Evolutionary conservation across 2,888 invertebrate species (phyloP).

Genomic region (Amphipoea oculea): DNA sequence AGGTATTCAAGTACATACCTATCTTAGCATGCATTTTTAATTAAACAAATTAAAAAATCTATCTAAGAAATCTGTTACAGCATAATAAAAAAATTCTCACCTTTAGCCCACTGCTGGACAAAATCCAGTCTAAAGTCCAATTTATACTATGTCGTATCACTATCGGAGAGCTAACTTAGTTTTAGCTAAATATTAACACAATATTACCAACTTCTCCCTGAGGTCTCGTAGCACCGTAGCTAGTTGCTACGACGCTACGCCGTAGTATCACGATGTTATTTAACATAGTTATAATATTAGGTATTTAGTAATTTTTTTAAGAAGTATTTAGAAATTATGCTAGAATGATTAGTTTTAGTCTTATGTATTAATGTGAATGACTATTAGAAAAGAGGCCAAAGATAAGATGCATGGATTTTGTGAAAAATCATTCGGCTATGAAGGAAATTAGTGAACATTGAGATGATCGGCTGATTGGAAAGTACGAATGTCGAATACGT

Average conservation of each 20-base stretch:
- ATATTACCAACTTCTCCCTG: conserved; percentile 37
- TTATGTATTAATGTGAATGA: background rate
- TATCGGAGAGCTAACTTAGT: conserved; percentile 32
- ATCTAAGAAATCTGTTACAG: background rate
- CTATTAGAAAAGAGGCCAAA: background rate
- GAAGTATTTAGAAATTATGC: background rate
- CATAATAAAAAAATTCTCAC: background rate
- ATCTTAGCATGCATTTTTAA: background rate
- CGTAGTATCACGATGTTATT: conserved; percentile 26
- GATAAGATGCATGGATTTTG: background rate
- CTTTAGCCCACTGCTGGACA: background rate
- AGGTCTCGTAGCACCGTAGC: conserved; percentile 64
- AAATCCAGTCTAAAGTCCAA: background rate
- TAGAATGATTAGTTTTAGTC: background rate
- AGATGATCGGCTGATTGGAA: background rate
- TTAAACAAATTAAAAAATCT: background rate
- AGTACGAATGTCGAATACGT: too few species aligned
- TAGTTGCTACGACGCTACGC: conserved; percentile 50
- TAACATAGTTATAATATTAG: background rate
- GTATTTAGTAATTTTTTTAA: too few species aligned
- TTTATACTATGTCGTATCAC: conserved; percentile 13
- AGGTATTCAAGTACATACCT: background rate
- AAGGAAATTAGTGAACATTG: background rate
- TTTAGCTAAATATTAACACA: conserved; percentile 47
- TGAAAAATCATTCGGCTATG: background rate